Percentiles rank a stretch among this genome's conserved stretches.
These are phyloP conservation scores for Polypterus senegalus DNA, from an alignment of 2,113 vertebrate genomes.

Conservation along the genomic window DNA sequence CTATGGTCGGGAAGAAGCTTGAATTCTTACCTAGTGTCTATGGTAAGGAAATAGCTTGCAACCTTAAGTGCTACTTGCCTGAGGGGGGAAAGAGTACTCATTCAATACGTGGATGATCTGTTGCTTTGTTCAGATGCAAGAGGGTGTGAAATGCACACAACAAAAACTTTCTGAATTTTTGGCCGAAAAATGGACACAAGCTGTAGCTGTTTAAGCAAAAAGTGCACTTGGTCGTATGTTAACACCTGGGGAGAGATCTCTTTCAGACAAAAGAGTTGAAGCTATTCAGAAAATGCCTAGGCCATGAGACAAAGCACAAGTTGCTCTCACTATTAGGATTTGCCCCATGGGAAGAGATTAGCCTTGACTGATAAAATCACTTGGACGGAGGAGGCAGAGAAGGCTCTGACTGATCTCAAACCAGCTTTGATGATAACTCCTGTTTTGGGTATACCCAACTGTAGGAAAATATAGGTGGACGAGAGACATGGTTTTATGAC, in stretches of 20 bases:
- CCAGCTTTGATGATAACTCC: not conserved
- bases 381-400: not conserved
- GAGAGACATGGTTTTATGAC: not conserved
- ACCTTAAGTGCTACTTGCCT: not conserved
- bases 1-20: not conserved
- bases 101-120: not conserved
- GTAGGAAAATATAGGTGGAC: not conserved
- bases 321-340: not conserved
- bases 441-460: not conserved
- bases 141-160: not conserved
- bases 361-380: not conserved
- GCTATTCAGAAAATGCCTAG: not conserved
- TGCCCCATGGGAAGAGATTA: not conserved
- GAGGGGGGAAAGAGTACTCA: too few species aligned
- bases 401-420: not conserved
- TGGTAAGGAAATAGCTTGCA: not conserved
- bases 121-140: not conserved
- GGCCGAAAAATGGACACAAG: not conserved
- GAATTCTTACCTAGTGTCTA: not conserved
- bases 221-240: not conserved
- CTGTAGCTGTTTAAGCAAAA: not conserved
- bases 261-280: not conserved
- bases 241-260: not conserved
- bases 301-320: not conserved
- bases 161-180: not conserved